Evolutionary conservation across 1,140 invertebrate species (phyloP).

Genomic region (Tetraneura akinire): DNA sequence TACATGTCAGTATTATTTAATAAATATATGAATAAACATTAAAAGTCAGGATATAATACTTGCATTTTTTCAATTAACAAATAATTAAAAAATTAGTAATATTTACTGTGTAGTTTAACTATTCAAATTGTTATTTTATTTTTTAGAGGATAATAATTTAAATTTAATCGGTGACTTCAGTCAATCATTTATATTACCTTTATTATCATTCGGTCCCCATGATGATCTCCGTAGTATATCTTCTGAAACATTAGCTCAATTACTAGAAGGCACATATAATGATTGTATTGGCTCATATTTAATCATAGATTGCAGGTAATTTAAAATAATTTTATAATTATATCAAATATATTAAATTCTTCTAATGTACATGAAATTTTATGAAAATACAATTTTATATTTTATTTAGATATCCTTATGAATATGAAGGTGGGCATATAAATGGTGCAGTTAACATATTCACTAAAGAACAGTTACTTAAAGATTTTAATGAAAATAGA

Average conservation of each 20-base stretch:
- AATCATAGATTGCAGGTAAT: constrained; percentile 62
- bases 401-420: constrained; percentile 88
- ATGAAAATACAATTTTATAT: not conserved
- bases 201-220: constrained; percentile 74
- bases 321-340: not conserved
- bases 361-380: not conserved
- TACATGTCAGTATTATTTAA: too few species aligned
- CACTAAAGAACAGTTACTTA: constrained; percentile 71
- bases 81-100: too few species aligned
- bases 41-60: too few species aligned
- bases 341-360: not conserved
- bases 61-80: too few species aligned
- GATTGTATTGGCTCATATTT: constrained; percentile 67
- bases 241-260: constrained; percentile 69
- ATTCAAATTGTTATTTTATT: constrained; percentile 53
- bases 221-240: constrained; percentile 84
- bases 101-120: too few species aligned
- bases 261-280: constrained; percentile 71
- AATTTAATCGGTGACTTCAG: constrained; percentile 84
- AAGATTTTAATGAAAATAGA: constrained; percentile 65
- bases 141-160: constrained; percentile 63
- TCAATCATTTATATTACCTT: constrained; percentile 74
- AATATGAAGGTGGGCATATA: constrained; percentile 96
- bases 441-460: constrained; percentile 80
- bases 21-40: too few species aligned